Base-by-base conservation (phyloP, 1,140 invertebrate species). In the Bombus balteatus region DNA sequence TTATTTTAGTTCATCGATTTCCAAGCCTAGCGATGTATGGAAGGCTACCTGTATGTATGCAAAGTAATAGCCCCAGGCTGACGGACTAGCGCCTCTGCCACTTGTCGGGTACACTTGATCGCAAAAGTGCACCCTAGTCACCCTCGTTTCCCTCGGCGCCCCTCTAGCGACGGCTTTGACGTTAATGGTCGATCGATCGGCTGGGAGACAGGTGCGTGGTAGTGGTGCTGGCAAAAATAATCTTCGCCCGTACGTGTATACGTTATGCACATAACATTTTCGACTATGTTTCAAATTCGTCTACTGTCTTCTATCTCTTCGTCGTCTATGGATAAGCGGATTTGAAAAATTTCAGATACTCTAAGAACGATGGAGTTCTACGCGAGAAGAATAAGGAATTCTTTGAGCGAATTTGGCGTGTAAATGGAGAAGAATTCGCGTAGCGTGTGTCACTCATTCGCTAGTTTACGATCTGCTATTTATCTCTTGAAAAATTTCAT, bases 1-100 rank as follows among this genome's bases (percentile, higher is more conserved):
- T 91, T 89, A 89, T 91, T 91, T 91, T 89, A 89, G 88, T 84
- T 91, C 87, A 91, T 91, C 86, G 90, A 91, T 91, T 91, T 89
- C 77, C 72, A 65, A 59, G 85, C 78, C 39, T 68, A 66, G 32
- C 80, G 53, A 53, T 87, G 81, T 87, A 76, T 28, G 53, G 77
- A 83, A 81, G 88, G 81, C 47, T 34, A 89, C 12, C 41, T 89
- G 84, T 87, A 87, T 89, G 76, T 87, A 89, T 89, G 88, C 88
- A 89, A 89, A 89, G 88, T 89, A 89, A 89, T 84, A 89, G 87
- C 87, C 88, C 68, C 53, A 83, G 88, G 84, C 87, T 89, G 88
- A 83, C 84, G 87, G 87, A 89, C 84, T 77, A 89, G 76, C 84
- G 59, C 81, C 80, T 89, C 83, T 87, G 80, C 77, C 85, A 81